phyloP scores from a whole-genome alignment of 2,888 invertebrate species.

The Meandrusa payeni region DNA sequence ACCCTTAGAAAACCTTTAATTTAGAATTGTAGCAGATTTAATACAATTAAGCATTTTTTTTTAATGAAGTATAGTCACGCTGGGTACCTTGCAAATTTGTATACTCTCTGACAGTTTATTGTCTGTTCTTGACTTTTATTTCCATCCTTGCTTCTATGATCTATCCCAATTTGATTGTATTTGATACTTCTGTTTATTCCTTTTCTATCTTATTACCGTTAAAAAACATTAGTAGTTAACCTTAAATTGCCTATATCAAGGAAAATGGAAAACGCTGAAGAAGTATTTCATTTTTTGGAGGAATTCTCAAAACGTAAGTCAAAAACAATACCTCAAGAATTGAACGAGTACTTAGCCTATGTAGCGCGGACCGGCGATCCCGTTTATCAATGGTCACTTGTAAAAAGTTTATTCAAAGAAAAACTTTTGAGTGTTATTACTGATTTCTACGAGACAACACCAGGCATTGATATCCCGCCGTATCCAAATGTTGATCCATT shows the following conservation, averaged over 20 bases:
- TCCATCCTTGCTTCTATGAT: too few species aligned
- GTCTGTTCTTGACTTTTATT: too few species aligned
- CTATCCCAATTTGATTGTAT: too few species aligned
- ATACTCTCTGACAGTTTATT: too few species aligned
- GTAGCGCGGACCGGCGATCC: slow-evolving; percentile 97
- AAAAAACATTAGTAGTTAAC: slow-evolving; percentile 1
- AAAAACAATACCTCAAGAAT: slow-evolving; percentile 91
- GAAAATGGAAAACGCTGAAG: slow-evolving; percentile 91
- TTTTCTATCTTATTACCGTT: too few species aligned
- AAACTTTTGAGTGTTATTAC: slow-evolving; percentile 93
- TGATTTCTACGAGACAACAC: slow-evolving; percentile 91
- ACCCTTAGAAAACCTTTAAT: too few species aligned
- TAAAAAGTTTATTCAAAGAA: slow-evolving; percentile 93
- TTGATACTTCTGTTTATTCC: too few species aligned
- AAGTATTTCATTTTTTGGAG: slow-evolving; percentile 90
- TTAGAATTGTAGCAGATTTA: too few species aligned
- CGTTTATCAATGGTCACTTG: slow-evolving; percentile 93
- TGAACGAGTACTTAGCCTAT: slow-evolving; percentile 93
- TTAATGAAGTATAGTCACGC: too few species aligned
- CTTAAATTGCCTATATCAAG: slow-evolving; percentile 4
- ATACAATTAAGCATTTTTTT: too few species aligned
- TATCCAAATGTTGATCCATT: slow-evolving; percentile 96
- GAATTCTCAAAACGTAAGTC: slow-evolving; percentile 88
- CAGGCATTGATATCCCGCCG: slow-evolving; percentile 88
- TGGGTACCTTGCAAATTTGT: too few species aligned